These are phyloP conservation scores for Brachylomia viminalis DNA, from an alignment of 2,888 invertebrate species.

Conservation along the genomic window DNA sequence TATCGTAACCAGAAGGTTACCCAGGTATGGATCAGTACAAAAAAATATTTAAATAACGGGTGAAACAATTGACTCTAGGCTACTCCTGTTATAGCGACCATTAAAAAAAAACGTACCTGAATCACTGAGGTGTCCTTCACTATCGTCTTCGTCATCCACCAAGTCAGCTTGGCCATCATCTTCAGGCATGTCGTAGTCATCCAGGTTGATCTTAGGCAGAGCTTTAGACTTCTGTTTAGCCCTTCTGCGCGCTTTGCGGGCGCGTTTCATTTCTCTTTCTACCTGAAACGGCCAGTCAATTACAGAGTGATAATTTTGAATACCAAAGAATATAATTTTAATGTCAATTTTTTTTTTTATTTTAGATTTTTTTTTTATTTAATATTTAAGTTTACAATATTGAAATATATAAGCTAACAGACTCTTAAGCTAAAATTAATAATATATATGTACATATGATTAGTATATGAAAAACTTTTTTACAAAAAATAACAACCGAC, in stretches of 20 bases:
- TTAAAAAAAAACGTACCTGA: constrained; percentile 76
- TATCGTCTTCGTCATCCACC: constrained; percentile 87
- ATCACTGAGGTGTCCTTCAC: constrained; percentile 87
- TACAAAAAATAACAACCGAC: too few relatives aligned
- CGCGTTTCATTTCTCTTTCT: constrained; percentile 91
- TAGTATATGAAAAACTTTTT: too few relatives aligned
- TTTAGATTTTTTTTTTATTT: too few relatives aligned
- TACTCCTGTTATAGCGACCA: too few relatives aligned
- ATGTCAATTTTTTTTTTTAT: too few relatives aligned
- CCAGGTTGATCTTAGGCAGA: constrained; percentile 93
- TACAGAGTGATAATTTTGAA: background rate
- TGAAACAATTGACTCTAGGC: too few relatives aligned
- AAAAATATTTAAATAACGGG: too few relatives aligned
- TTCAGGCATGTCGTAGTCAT: constrained; percentile 94
- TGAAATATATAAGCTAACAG: too few relatives aligned
- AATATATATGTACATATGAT: too few relatives aligned
- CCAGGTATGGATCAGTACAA: background rate
- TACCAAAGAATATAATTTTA: too few relatives aligned
- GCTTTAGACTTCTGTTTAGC: constrained; percentile 88
- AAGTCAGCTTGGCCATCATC: constrained; percentile 94
- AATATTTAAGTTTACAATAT: too few relatives aligned
- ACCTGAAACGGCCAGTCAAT: constrained; percentile 71
- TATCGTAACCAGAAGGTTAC: background rate
- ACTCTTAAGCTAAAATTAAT: too few relatives aligned
- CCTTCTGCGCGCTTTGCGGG: constrained; percentile 90